Evolutionary conservation across 2,797 vertebrate species (phyloP).

Genomic region (Petrocephalus schoutedeni): DNA sequence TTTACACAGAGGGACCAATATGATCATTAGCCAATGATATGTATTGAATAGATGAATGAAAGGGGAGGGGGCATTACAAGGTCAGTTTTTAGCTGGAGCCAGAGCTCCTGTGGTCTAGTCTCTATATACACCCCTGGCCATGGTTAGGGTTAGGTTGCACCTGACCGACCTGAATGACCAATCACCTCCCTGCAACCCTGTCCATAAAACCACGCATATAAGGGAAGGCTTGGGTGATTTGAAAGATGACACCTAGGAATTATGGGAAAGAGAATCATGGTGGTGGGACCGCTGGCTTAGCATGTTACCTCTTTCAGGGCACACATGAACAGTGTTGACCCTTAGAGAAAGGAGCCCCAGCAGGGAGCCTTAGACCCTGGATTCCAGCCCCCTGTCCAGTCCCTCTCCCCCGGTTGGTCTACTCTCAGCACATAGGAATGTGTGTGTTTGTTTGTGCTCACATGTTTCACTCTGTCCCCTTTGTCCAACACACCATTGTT

Average conservation of each 20-base stretch:
- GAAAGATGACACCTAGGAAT: neutral
- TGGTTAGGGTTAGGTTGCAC: neutral
- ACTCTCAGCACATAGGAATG: neutral
- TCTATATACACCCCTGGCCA: neutral
- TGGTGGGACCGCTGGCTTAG: neutral
- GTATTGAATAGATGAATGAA: neutral
- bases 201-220: neutral
- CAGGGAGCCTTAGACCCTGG: neutral
- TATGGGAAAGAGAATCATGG: neutral
- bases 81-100: neutral
- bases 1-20: no score
- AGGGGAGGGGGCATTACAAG: neutral
- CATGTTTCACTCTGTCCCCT: neutral
- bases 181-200: neutral
- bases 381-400: neutral
- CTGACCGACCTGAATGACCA: neutral
- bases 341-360: neutral
- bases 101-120: neutral
- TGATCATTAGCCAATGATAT: no score
- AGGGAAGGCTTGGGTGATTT: neutral
- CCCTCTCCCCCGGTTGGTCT: neutral
- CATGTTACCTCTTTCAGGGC: neutral
- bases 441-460: neutral
- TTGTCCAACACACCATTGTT: neutral
- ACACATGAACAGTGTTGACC: neutral